A percentile compares a stretch with the other conserved stretches of the same genome.
Conservation (phyloP, 2,797 vertebrate genomes). For the Botia almorhae region DNA sequence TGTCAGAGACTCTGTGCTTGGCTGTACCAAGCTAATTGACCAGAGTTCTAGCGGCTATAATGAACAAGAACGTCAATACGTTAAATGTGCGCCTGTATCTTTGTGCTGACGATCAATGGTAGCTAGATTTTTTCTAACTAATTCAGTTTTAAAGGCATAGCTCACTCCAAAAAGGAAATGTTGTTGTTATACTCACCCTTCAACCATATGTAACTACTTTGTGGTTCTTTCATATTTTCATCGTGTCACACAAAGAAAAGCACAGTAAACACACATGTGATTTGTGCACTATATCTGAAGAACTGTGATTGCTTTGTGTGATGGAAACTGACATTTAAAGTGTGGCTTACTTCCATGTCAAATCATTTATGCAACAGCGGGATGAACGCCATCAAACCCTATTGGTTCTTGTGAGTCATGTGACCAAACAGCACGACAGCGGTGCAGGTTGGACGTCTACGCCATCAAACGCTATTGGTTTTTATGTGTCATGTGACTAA, state of each 20-base stretch:
- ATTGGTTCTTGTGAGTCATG: neutral
- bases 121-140: neutral
- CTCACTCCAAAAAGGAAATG: neutral
- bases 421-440: neutral
- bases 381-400: neutral
- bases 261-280: no score
- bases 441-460: neutral
- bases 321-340: no score
- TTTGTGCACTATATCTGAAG: no score
- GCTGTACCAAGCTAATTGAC: conserved; percentile 5
- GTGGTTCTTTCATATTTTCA: no score
- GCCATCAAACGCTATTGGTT: neutral
- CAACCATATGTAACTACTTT: no score
- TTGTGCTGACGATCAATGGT: conserved; percentile 12
- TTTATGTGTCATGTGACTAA: neutral
- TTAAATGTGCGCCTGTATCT: neutral
- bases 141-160: conserved; percentile 1
- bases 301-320: no score
- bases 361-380: neutral
- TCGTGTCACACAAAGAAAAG: no score
- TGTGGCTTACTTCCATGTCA: neutral
- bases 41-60: conserved; percentile 12
- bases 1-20: conserved; percentile 7
- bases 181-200: neutral
- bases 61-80: conserved; percentile 31